Conservation (phyloP, 2,113 vertebrate species). For the Bostrychus sinensis region DNA sequence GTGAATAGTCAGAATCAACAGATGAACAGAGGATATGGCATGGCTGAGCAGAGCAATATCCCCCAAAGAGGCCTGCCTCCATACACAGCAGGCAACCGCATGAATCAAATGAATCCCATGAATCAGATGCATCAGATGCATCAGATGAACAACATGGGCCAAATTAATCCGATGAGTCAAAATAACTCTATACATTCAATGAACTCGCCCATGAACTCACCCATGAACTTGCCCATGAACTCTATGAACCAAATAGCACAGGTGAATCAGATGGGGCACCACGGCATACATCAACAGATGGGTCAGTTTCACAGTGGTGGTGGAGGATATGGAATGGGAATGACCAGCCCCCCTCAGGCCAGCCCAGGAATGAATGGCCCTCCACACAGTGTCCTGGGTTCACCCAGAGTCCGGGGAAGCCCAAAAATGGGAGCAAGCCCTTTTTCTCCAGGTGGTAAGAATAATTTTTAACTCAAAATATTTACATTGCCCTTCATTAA, state of each 20-base stretch:
- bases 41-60: constrained; percentile 77
- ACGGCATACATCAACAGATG: constrained; percentile 77
- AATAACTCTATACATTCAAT: constrained; percentile 55
- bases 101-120: constrained; percentile 40
- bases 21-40: constrained; percentile 75
- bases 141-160: constrained; percentile 53
- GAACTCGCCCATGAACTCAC: constrained; percentile 47
- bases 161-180: constrained; percentile 55
- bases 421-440: constrained; percentile 92
- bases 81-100: background rate
- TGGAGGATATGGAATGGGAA: constrained; percentile 84
- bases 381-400: constrained; percentile 90
- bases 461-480: background rate
- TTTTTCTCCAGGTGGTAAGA: constrained; percentile 93
- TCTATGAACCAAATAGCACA: constrained; percentile 47
- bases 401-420: constrained; percentile 90
- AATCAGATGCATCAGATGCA: constrained; percentile 47
- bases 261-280: constrained; percentile 76
- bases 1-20: constrained; percentile 80
- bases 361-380: constrained; percentile 86
- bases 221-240: constrained; percentile 60
- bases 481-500: too few relatives aligned
- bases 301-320: constrained; percentile 83
- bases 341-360: constrained; percentile 90
- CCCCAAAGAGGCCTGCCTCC: constrained; percentile 1